phyloP scores from a whole-genome alignment of 2,888 invertebrate genomes.

The Schizaphis graminum region DNA sequence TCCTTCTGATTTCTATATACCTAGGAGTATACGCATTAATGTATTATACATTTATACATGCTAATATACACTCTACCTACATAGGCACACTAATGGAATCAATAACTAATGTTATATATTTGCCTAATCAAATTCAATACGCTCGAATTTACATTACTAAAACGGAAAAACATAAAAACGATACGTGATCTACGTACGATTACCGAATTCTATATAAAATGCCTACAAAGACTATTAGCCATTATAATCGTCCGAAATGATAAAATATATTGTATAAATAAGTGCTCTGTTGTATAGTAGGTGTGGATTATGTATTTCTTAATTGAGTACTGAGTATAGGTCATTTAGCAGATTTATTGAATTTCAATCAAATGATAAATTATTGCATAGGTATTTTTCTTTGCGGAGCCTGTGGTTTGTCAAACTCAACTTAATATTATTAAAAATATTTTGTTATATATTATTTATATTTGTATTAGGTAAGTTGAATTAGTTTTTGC shows the following conservation, averaged over 20 bases:
- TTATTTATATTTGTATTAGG: neutral
- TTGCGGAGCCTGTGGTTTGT: neutral
- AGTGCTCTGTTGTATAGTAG: neutral
- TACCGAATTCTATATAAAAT: neutral
- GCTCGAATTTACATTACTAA: neutral
- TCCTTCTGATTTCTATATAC: neutral
- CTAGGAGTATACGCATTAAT: neutral
- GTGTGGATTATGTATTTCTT: neutral
- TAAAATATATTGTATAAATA: neutral
- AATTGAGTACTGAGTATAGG: neutral
- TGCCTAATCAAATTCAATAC: neutral
- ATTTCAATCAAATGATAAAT: neutral
- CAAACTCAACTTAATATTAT: no score
- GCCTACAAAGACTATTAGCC: neutral
- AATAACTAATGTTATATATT: neutral
- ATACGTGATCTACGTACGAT: neutral
- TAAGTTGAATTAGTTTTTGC: no score
- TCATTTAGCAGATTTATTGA: neutral
- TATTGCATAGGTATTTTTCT: neutral
- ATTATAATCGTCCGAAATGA: neutral
- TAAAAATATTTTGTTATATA: neutral
- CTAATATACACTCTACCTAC: neutral
- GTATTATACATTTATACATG: neutral
- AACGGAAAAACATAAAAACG: neutral
- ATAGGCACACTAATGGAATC: neutral